phyloP scores from a whole-genome alignment of 2,888 invertebrate genomes.

The Prenolepis imparis region DNA sequence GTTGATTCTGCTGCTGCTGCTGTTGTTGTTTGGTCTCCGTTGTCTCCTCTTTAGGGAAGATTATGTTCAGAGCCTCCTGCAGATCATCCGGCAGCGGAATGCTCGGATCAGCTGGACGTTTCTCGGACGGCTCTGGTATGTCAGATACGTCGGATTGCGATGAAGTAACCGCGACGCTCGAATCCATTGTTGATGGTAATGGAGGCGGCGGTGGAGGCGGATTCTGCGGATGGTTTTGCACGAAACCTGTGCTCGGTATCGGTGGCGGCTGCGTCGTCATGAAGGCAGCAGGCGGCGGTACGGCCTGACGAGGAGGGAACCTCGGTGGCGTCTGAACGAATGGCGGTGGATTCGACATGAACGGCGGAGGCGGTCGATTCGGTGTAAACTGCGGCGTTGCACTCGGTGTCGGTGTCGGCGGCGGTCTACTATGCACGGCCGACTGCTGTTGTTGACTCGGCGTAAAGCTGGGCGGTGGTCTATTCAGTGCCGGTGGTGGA shows the following conservation, averaged over 20 bases:
- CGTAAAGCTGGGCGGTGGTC: constrained; percentile 77
- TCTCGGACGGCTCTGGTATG: constrained; percentile 86
- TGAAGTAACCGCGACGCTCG: neutral
- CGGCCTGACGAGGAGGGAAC: constrained; percentile 66
- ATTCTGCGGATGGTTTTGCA: constrained; percentile 67
- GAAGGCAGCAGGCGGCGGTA: constrained; percentile 75
- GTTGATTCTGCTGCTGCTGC: constrained; percentile 72
- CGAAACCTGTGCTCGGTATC: constrained; percentile 62
- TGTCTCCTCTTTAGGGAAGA: constrained; percentile 88
- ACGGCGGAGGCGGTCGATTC: constrained; percentile 80
- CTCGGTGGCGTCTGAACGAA: constrained; percentile 76
- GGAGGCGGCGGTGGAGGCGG: constrained; percentile 75
- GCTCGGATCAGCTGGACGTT: constrained; percentile 84
- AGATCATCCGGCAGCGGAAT: constrained; percentile 89
- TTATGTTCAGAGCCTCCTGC: constrained; percentile 90
- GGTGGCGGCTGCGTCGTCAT: constrained; percentile 66
- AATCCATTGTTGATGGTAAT: constrained; percentile 58
- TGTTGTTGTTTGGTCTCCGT: constrained; percentile 66
- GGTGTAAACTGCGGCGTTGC: constrained; percentile 75
- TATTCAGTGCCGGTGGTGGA: constrained; percentile 72
- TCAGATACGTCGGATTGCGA: constrained; percentile 82
- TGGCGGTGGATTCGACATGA: constrained; percentile 78
- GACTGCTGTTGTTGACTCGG: constrained; percentile 62
- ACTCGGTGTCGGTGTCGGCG: constrained; percentile 34
- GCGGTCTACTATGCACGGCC: constrained; percentile 20